Conservation (phyloP, 1,140 invertebrate genomes). For the Drosophila ohnishii region DNA sequence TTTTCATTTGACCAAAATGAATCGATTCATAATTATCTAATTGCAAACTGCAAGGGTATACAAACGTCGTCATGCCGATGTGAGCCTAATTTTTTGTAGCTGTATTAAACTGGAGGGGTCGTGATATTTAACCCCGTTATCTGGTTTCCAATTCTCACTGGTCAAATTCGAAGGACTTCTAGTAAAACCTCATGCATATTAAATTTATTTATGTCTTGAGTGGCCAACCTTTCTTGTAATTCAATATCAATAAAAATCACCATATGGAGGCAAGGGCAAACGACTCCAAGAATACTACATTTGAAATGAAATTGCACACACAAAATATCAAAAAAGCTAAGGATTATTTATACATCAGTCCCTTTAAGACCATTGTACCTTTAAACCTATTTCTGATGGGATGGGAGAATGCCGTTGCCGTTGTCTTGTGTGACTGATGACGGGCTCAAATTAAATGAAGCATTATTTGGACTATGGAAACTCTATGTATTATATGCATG, state of each 20-base stretch:
- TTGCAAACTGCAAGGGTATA: no score
- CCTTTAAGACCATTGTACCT: not conserved
- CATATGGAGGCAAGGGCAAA: slow-evolving; percentile 17
- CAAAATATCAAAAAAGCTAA: not conserved
- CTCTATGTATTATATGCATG: no score
- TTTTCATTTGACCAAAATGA: no score
- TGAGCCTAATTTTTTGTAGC: not conserved
- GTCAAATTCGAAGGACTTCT: slow-evolving; percentile 8
- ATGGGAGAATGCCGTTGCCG: no score
- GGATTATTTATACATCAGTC: not conserved
- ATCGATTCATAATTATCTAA: no score
- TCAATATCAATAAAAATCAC: slow-evolving; percentile 49
- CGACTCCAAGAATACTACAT: not conserved
- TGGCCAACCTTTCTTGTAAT: slow-evolving; percentile 66
- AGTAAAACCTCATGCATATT: slow-evolving; percentile 40
- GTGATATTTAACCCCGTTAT: not conserved
- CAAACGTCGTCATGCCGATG: no score
- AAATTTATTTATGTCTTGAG: slow-evolving; percentile 69
- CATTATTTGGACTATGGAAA: no score
- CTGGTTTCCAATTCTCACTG: slow-evolving; percentile 7
- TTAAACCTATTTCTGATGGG: not conserved
- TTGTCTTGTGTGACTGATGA: no score
- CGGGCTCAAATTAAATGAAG: no score
- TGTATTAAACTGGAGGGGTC: not conserved
- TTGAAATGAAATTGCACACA: not conserved